Conservation (phyloP, 2,113 vertebrate species). For the Syngnathus scovelli region DNA sequence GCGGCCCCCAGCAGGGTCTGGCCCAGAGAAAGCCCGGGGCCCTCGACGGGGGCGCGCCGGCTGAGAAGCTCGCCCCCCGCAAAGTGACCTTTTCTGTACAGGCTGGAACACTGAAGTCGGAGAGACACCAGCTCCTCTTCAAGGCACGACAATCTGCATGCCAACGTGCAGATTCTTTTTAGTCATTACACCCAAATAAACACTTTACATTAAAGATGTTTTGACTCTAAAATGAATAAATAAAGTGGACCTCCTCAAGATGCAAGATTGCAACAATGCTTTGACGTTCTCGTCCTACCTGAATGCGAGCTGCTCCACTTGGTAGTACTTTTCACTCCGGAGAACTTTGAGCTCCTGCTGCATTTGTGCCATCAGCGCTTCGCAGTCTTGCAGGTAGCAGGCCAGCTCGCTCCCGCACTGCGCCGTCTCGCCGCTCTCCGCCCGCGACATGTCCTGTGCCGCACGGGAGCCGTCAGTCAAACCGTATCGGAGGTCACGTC, state of each 20-base stretch:
- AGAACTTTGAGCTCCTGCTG: constrained; percentile 89
- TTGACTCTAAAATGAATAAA: too few relatives aligned
- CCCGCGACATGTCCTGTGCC: constrained; percentile 82
- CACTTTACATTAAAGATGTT: too few relatives aligned
- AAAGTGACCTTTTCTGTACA: constrained; percentile 92
- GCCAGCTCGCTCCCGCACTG: constrained; percentile 85
- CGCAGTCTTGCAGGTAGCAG: constrained; percentile 88
- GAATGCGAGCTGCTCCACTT: constrained; percentile 93
- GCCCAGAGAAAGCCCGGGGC: constrained; percentile 74
- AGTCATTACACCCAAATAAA: too few relatives aligned
- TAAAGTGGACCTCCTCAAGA: background rate
- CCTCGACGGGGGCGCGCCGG: constrained; percentile 48
- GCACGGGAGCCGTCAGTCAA: background rate
- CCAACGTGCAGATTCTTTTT: too few relatives aligned
- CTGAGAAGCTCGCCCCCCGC: constrained; percentile 61
- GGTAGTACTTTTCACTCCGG: constrained; percentile 88
- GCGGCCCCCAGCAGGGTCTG: constrained; percentile 67
- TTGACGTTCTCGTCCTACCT: constrained; percentile 69
- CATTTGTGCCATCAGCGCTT: constrained; percentile 81
- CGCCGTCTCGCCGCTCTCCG: constrained; percentile 82
- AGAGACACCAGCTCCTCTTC: constrained; percentile 93
- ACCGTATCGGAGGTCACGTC: background rate
- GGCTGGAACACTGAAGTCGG: constrained; percentile 85
- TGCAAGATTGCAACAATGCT: background rate
- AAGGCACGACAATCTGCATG: constrained; percentile 80